These are phyloP conservation scores for Lagorchestes hirsutus DNA, from an alignment of 2,797 vertebrate species.

Conservation along the genomic window DNA sequence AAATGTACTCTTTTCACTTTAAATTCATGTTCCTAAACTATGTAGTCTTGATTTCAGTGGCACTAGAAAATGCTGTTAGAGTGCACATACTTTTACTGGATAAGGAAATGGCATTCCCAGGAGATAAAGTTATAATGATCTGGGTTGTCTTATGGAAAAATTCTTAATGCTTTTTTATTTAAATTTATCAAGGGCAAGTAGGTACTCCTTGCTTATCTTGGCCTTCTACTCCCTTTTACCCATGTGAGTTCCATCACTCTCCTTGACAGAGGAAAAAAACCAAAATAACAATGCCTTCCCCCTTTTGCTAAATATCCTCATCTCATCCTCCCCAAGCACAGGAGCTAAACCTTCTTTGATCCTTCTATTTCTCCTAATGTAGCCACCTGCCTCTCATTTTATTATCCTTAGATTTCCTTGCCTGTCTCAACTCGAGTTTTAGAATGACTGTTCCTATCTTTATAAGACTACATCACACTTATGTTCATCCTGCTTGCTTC, in stretches of 20 bases:
- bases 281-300: too few species aligned
- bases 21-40: not conserved
- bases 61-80: not conserved
- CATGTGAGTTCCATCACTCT: too few species aligned
- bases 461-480: not conserved
- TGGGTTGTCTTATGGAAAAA: not conserved
- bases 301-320: not conserved
- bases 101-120: not conserved
- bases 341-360: not conserved
- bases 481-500: too few species aligned
- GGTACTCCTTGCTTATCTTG: too few species aligned
- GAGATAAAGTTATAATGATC: not conserved
- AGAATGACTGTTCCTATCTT: not conserved
- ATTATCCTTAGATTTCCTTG: not conserved
- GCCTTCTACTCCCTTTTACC: too few species aligned
- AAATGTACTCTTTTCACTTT: not conserved
- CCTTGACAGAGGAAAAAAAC: too few species aligned
- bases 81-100: not conserved
- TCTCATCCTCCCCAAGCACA: not conserved
- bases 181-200: too few species aligned
- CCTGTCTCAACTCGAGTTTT: not conserved
- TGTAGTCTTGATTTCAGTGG: not conserved
- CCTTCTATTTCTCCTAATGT: not conserved
- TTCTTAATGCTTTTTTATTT: not conserved
- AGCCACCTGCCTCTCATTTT: not conserved